phyloP scores from a whole-genome alignment of 2,888 invertebrate species.

The Phyllotreta cruciferae region DNA sequence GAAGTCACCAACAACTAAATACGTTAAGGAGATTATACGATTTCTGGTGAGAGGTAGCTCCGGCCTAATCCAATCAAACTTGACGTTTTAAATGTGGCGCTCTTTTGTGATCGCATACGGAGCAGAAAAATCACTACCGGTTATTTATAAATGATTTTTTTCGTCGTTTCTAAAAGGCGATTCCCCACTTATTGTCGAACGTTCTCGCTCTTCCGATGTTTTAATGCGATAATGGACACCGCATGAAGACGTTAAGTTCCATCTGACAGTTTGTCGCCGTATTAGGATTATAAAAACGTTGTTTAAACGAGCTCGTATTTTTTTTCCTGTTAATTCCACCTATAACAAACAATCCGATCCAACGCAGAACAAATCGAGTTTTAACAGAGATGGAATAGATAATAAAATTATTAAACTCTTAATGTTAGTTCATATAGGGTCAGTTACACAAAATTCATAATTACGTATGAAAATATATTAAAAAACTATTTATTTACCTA shows the following conservation, averaged over 20 bases:
- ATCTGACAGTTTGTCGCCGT: constrained; percentile 32
- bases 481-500: no score
- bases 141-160: constrained; percentile 16
- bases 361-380: no score
- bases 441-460: no score
- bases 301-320: constrained; percentile 5
- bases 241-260: constrained; percentile 39
- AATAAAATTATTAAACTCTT: no score
- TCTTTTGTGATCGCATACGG: constrained; percentile 42
- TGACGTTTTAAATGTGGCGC: constrained; percentile 50
- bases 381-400: no score
- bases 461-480: no score
- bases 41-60: constrained; percentile 43
- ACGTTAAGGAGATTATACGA: constrained; percentile 49
- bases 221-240: constrained; percentile 44
- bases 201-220: constrained; percentile 46
- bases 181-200: constrained; percentile 45
- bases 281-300: constrained; percentile 14
- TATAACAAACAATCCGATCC: constrained; percentile 6
- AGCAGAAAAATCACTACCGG: constrained; percentile 48
- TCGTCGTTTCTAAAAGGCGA: constrained; percentile 43
- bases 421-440: no score
- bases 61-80: constrained; percentile 53
- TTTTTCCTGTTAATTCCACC: background rate
- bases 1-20: constrained; percentile 48